A percentile compares a stretch with the other conserved stretches of the same genome.
Conservation (phyloP, 2,888 invertebrate species). For the Neria commutata region DNA sequence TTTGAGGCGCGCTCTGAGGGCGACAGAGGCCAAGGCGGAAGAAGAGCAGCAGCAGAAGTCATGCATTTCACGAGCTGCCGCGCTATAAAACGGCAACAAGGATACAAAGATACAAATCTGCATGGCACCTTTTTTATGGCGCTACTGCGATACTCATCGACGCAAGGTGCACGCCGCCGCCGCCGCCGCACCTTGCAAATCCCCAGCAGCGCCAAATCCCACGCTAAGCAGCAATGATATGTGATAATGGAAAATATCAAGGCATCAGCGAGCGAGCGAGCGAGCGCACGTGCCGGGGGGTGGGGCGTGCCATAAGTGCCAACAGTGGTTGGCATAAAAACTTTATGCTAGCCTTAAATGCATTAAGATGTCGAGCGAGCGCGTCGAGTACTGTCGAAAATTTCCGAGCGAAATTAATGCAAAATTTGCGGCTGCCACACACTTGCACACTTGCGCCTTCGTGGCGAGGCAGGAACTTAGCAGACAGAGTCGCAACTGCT, state of each 20-base stretch:
- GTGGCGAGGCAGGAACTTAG: background rate
- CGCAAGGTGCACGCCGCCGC: conserved; percentile 5
- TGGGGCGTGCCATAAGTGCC: background rate
- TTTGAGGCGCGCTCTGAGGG: too few species aligned
- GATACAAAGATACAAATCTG: conserved; percentile 55
- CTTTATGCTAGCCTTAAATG: conserved; percentile 9
- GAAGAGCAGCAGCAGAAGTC: background rate
- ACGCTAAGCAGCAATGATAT: conserved; percentile 51
- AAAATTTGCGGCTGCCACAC: background rate
- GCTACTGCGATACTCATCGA: conserved; percentile 20
- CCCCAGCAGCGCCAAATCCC: conserved; percentile 38
- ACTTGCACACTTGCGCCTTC: background rate
- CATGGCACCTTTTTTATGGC: conserved; percentile 53
- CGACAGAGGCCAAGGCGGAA: too few species aligned
- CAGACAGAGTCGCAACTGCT: conserved; percentile 33
- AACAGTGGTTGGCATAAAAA: background rate
- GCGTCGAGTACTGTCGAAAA: conserved; percentile 9
- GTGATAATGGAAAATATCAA: conserved; percentile 52
- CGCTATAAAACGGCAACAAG: conserved; percentile 5
- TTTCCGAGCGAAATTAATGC: conserved; percentile 16
- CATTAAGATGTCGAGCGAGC: conserved; percentile 10
- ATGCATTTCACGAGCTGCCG: background rate
- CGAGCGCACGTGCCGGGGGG: background rate
- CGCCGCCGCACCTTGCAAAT: too few species aligned
- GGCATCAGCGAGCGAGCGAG: background rate